Base-by-base conservation (phyloP, 2,797 vertebrate species). In the Melanotaenia maccullochi region DNA sequence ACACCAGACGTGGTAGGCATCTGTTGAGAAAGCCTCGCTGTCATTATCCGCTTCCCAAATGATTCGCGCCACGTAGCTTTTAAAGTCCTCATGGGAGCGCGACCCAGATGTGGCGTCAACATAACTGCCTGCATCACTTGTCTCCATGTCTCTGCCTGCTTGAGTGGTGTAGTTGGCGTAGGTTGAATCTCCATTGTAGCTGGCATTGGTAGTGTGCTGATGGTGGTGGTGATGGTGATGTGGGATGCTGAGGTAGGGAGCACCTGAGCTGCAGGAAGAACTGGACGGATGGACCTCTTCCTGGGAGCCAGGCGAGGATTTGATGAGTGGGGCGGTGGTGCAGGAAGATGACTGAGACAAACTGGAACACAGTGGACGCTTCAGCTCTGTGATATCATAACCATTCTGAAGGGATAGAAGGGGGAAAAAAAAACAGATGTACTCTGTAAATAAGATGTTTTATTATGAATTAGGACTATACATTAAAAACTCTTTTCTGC, bases 361-460 rank as follows among this genome's bases (percentile, higher is more conserved):
- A 57, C 93, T 96, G 85, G 87, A 94, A 76, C 93, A 93, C 70
- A 95, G 89, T 0, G 95, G 95, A 60, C 96, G 95, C 93, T 96
- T 96, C 90, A 96, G 74, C 90, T 96, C 95, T 0, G 94, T 94
- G 92, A 96, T 95, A 89, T 97, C 71, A 0, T 96, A 97, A 13
- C 93, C 95, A 25, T 95, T 95, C 96, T 97, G 82, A 3, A 71
- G 33, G 74, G 47, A 77, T 1, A 2, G 22, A 59, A 18, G 13
- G 51, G 40, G 11, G 44, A 40, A 51, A 51, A 54, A 72, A 22
- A 7, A 47, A 51, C 2, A 57, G 22, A 44, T 6, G 35, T 11
- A 28, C 9, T 49, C 55, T 18, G 33, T 47, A 18, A 65, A 51
- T 51, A 57, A 47, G 32, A 55, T 42, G n/a, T 32, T 13, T 44